Percentiles rank a stretch among this genome's conserved stretches.
Conservation (phyloP, 2,888 invertebrate genomes). For the Palloptera scutellata region DNA sequence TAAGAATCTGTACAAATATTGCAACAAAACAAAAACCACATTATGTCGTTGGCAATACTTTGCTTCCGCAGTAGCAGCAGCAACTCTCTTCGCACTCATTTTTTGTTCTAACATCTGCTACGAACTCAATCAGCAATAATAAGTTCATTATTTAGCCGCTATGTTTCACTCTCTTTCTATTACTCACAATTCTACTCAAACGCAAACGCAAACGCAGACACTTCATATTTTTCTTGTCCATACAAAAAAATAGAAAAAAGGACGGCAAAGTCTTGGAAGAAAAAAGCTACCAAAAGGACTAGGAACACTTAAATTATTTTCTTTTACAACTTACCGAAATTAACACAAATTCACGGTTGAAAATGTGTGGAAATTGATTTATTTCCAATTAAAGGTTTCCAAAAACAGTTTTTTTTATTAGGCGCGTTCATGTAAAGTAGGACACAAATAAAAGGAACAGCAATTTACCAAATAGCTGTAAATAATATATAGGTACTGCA, state of each 20-base stretch:
- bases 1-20: too few species aligned
- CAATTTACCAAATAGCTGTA: constrained; percentile 9
- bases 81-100: too few species aligned
- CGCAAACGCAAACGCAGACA: constrained; percentile 18
- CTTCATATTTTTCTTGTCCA: constrained; percentile 15
- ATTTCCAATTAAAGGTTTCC: too few species aligned
- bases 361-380: too few species aligned
- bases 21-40: too few species aligned
- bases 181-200: neutral
- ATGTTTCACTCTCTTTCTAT: too few species aligned
- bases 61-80: too few species aligned
- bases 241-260: neutral
- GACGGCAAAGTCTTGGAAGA: neutral
- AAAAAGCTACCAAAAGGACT: too few species aligned
- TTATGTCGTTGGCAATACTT: too few species aligned
- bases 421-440: neutral
- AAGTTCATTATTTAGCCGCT: neutral
- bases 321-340: neutral
- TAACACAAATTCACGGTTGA: neutral
- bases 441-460: neutral
- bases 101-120: too few species aligned
- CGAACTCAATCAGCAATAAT: too few species aligned
- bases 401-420: neutral
- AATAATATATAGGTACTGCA: constrained; percentile 4
- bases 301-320: too few species aligned